phyloP scores from a whole-genome alignment of 2,113 vertebrate species.

The Bambusicola thoracicus region DNA sequence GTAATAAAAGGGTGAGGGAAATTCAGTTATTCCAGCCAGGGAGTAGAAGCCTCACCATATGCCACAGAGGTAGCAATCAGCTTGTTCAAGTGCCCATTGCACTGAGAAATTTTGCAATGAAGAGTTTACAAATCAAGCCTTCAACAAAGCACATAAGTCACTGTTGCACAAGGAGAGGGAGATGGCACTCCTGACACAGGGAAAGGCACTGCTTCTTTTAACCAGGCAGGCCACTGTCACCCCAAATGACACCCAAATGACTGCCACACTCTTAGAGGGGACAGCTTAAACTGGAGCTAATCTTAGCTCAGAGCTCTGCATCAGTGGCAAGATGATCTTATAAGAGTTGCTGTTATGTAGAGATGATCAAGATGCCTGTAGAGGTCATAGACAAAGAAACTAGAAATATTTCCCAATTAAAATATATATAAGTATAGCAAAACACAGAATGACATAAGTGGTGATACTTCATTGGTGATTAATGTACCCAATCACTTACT shows the following conservation, averaged over 20 bases:
- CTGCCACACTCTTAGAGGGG: background rate
- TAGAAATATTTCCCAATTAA: background rate
- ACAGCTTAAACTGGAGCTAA: background rate
- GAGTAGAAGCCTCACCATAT: background rate
- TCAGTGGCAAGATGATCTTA: background rate
- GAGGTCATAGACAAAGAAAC: background rate
- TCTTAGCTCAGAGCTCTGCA: background rate
- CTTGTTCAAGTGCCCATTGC: background rate
- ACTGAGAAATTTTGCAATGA: background rate
- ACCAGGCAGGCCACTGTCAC: background rate
- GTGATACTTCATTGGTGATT: background rate
- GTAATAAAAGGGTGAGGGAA: background rate
- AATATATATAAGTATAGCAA: background rate
- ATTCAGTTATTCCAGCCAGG: rapidly evolving
- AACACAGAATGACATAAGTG: background rate
- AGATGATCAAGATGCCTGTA: background rate
- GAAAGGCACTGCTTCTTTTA: background rate
- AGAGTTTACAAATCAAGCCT: background rate
- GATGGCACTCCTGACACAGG: rapidly evolving
- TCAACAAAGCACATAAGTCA: background rate
- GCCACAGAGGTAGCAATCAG: background rate
- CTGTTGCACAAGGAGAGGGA: background rate
- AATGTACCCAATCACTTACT: rapidly evolving
- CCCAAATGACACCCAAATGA: background rate
- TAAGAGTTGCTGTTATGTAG: background rate